A percentile compares a stretch with the other conserved stretches of the same genome.
Conservation (phyloP, 2,113 vertebrate genomes). For the Lagopus leucura region DNA sequence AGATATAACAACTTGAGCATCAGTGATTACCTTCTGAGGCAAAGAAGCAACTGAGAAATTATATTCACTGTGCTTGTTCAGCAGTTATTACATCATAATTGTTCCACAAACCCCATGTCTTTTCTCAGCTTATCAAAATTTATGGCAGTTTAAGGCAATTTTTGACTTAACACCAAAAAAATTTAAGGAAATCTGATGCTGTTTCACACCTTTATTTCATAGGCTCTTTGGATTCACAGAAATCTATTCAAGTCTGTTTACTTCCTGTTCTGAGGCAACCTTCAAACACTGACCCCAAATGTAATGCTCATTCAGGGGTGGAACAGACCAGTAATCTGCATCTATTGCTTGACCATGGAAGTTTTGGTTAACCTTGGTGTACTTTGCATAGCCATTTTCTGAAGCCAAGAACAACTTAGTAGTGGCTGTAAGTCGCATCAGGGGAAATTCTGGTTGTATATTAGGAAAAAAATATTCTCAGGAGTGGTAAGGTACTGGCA, state of each 20-base stretch:
- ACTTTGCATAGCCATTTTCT: accelerated
- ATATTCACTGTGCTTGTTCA: neutral
- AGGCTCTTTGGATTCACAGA: neutral
- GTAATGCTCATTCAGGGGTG: neutral
- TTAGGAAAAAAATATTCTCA: too few species aligned
- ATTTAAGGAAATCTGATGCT: neutral
- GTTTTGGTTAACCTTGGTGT: neutral
- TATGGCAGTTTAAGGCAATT: neutral
- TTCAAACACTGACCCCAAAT: neutral
- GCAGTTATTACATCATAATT: neutral
- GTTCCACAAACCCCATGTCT: neutral
- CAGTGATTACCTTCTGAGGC: neutral
- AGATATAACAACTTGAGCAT: neutral
- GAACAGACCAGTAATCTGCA: neutral
- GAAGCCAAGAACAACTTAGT: neutral
- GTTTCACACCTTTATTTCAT: neutral
- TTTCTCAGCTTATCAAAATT: neutral
- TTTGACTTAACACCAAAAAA: neutral
- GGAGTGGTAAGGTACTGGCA: too few species aligned
- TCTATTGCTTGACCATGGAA: accelerated
- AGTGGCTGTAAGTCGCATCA: too few species aligned
- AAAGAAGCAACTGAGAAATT: neutral
- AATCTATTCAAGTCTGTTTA: neutral
- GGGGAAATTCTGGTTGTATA: too few species aligned
- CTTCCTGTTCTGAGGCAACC: neutral